Percentiles rank a stretch among this genome's conserved stretches.
Evolutionary conservation across 2,888 invertebrate species (phyloP).

Genomic region (Volucella zonaria): DNA sequence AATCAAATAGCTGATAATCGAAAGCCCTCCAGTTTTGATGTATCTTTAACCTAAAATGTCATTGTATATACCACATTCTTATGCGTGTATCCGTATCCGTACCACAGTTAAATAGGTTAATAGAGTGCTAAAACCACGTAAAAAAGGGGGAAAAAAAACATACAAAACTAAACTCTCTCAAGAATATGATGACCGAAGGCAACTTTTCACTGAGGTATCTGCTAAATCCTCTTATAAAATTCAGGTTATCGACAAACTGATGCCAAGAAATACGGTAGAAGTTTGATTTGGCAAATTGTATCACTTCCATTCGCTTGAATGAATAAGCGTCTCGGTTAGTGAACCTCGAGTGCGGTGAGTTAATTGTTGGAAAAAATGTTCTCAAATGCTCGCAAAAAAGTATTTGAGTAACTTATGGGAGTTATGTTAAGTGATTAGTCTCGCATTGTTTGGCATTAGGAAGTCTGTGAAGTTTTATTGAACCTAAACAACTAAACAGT

Average conservation of each 20-base stretch:
- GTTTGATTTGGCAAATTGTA: slow-evolving; percentile 30
- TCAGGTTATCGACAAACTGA: slow-evolving; percentile 20
- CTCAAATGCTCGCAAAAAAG: slow-evolving; percentile 34
- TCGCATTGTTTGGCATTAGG: slow-evolving; percentile 53
- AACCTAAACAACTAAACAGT: not conserved
- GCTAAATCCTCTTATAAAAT: slow-evolving; percentile 13
- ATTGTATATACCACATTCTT: slow-evolving; percentile 12
- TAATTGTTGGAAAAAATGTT: slow-evolving; percentile 52
- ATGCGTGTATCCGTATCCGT: not conserved
- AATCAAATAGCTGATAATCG: not conserved
- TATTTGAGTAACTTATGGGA: slow-evolving; percentile 51
- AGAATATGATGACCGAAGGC: slow-evolving; percentile 14
- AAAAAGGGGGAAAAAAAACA: not conserved
- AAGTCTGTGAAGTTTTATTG: slow-evolving; percentile 40
- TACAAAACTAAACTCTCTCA: slow-evolving; percentile 2
- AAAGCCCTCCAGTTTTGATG: slow-evolving; percentile 11
- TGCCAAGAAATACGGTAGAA: slow-evolving; percentile 24
- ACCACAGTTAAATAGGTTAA: slow-evolving; percentile 43
- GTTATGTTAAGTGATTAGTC: slow-evolving; percentile 61
- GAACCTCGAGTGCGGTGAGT: slow-evolving; percentile 50
- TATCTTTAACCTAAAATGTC: slow-evolving; percentile 20
- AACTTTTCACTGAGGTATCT: slow-evolving; percentile 5
- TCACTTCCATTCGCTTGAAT: slow-evolving; percentile 38
- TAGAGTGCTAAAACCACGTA: slow-evolving; percentile 40
- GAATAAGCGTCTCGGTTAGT: slow-evolving; percentile 59